Conservation (phyloP, 2,888 invertebrate genomes). For the Neoscelio sp. region DNA sequence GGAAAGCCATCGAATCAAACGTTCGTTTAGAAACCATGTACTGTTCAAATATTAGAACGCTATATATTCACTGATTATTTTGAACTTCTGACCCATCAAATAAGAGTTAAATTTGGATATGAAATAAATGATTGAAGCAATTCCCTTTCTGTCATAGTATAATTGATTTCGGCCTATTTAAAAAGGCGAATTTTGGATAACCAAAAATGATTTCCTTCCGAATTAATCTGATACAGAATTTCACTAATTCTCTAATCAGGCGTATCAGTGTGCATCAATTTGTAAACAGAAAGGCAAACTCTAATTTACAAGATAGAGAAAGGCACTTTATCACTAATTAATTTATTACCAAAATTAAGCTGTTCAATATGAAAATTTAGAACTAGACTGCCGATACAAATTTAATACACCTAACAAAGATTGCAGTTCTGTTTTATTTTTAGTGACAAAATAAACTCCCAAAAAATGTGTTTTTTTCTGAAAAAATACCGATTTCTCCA, state of each 20-base stretch:
- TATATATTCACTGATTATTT: constrained; percentile 36
- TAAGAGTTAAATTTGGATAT: constrained; percentile 25
- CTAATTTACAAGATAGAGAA: constrained; percentile 15
- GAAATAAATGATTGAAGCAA: constrained; percentile 26
- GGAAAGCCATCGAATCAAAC: neutral
- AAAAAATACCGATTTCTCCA: constrained; percentile 72
- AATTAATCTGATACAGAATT: constrained; percentile 19
- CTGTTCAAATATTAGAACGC: constrained; percentile 2
- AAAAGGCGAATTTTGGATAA: constrained; percentile 18
- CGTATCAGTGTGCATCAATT: constrained; percentile 25
- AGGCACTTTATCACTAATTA: constrained; percentile 37
- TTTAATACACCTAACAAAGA: constrained; percentile 67
- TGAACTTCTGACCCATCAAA: constrained; percentile 10
- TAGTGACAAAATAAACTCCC: constrained; percentile 63
- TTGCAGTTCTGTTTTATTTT: constrained; percentile 71
- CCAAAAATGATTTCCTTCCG: neutral
- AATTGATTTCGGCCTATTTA: constrained; percentile 14
- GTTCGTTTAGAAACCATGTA: neutral
- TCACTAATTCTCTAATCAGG: constrained; percentile 27
- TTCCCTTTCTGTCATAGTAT: constrained; percentile 18
- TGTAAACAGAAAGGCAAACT: constrained; percentile 32
- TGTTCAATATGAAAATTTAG: constrained; percentile 25
- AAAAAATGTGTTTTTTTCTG: constrained; percentile 61
- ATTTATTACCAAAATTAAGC: constrained; percentile 35
- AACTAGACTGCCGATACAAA: constrained; percentile 64